A percentile compares a stretch with the other conserved stretches of the same genome.
These are phyloP conservation scores for Beris chalybata DNA, from an alignment of 2,888 invertebrate genomes.

Conservation along the genomic window DNA sequence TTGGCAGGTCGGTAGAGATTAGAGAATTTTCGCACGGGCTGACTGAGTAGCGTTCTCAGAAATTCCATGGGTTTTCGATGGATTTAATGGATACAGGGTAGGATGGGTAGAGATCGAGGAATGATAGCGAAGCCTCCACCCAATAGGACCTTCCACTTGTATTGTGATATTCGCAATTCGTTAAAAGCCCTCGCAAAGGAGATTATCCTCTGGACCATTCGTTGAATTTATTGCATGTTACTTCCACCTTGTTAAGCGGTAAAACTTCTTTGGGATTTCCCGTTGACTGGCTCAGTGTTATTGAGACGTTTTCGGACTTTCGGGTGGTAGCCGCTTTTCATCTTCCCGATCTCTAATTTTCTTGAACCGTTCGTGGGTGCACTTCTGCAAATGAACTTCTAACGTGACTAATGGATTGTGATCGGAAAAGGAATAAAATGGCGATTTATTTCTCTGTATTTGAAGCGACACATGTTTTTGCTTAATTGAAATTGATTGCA, in stretches of 20 bases:
- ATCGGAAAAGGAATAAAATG: constrained; percentile 16
- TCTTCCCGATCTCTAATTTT: not conserved
- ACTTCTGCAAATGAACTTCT: constrained; percentile 10
- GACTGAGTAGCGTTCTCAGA: too few species aligned
- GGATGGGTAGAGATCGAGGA: too few species aligned
- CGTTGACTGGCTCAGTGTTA: too few species aligned
- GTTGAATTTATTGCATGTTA: constrained; percentile 30
- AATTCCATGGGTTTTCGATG: too few species aligned
- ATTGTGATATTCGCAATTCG: not conserved
- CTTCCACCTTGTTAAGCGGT: constrained; percentile 26
- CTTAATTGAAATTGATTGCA: constrained; percentile 11
- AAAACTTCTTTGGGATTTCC: constrained; percentile 29
- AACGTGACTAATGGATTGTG: constrained; percentile 27
- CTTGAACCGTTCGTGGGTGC: not conserved
- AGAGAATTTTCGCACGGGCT: too few species aligned
- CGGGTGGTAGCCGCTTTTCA: not conserved
- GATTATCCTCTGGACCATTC: not conserved
- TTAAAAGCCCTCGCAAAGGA: not conserved
- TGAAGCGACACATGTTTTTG: constrained; percentile 9
- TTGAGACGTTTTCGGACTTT: not conserved
- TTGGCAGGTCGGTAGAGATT: constrained; percentile 34
- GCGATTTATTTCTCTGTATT: not conserved
- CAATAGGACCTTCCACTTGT: too few species aligned
- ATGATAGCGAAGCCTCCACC: too few species aligned
- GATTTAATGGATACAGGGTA: too few species aligned